Conservation (phyloP, 1,140 invertebrate genomes). For the Harlomillsia oculata region DNA sequence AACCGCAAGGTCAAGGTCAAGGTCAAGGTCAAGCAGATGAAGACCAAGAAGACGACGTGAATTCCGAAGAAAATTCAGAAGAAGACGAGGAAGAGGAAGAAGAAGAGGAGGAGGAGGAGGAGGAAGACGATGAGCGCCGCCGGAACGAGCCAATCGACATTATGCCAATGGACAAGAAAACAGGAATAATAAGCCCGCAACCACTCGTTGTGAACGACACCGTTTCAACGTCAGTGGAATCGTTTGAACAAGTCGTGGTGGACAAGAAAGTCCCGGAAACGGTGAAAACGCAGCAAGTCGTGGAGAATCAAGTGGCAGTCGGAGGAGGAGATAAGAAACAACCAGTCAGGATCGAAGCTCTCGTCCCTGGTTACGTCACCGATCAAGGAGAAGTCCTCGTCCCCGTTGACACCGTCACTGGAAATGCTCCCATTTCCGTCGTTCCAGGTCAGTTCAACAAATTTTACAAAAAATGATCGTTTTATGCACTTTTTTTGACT, state of each 20-base stretch:
- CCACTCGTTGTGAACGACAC: constrained; percentile 11
- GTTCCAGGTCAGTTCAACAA: constrained; percentile 25
- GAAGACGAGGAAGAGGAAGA: constrained; percentile 25
- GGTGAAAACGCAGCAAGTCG: constrained; percentile 12
- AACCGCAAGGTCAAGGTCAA: too few relatives aligned
- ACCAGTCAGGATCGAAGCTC: constrained; percentile 25
- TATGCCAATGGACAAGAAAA: neutral
- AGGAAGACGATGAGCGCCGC: constrained; percentile 20
- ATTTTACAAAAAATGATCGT: too few relatives aligned
- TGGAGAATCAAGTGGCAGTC: neutral
- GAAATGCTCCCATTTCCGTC: constrained; percentile 33
- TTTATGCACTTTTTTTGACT: too few relatives aligned
- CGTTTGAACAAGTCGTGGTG: constrained; percentile 4
- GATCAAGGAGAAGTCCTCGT: constrained; percentile 35
- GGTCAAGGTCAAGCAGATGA: too few relatives aligned
- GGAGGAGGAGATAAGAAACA: neutral
- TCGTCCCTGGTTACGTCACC: constrained; percentile 35
- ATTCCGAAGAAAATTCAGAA: too few relatives aligned
- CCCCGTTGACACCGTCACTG: constrained; percentile 34
- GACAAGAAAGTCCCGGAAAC: constrained; percentile 4
- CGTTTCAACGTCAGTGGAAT: constrained; percentile 14
- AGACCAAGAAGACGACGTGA: constrained; percentile 17
- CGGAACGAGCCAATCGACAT: constrained; percentile 21
- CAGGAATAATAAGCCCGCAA: neutral
- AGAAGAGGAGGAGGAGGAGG: constrained; percentile 22